Evolutionary conservation across 2,888 invertebrate species (phyloP), one percentile per base, ranked within the genome.

Genomic region (Stegana nigrithorax): DNA sequence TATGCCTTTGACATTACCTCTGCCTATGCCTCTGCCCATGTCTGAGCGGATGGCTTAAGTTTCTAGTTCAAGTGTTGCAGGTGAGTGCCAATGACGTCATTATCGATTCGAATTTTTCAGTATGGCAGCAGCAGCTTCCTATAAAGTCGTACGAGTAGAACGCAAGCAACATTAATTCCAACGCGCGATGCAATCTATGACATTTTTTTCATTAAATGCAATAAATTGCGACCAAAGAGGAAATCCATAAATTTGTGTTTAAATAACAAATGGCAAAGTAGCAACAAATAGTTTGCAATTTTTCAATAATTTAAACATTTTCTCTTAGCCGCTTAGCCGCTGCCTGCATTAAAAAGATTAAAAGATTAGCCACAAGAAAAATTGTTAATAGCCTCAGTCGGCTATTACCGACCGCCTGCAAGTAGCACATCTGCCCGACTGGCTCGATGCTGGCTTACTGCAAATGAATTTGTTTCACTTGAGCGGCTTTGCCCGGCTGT

Each of bases 401-500:
- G 67, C 73, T 44, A 17, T 14, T 2, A n/a, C 14, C n/a, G 19
- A 44, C 36, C n/a, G 36, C 36, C n/a, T n/a, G n/a, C n/a, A n/a
- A n/a, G n/a, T n/a, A n/a, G n/a, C n/a, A n/a, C n/a, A n/a, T n/a
- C n/a, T n/a, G n/a, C n/a, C n/a, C n/a, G n/a, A n/a, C n/a, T n/a
- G n/a, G n/a, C n/a, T n/a, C n/a, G n/a, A n/a, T n/a, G n/a, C n/a
- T n/a, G n/a, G n/a, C n/a, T n/a, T n/a, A 51, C 27, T 27, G 14
- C 73, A 77, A 75, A 75, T 75, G 77, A 75, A 75, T 77, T 77
- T 77, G 77, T 77, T 72, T 70, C 71, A 69, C 64, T 68, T 62
- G 70, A 67, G 59, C 25, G 25, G 27, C 50, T n/a, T 27, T 23
- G 27, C 14, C 27, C 51, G 58, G 51, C 27, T 47, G 12, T 14